Base-by-base conservation (phyloP, 2,888 invertebrate species). In the Lordiphosa fenestrarum region DNA sequence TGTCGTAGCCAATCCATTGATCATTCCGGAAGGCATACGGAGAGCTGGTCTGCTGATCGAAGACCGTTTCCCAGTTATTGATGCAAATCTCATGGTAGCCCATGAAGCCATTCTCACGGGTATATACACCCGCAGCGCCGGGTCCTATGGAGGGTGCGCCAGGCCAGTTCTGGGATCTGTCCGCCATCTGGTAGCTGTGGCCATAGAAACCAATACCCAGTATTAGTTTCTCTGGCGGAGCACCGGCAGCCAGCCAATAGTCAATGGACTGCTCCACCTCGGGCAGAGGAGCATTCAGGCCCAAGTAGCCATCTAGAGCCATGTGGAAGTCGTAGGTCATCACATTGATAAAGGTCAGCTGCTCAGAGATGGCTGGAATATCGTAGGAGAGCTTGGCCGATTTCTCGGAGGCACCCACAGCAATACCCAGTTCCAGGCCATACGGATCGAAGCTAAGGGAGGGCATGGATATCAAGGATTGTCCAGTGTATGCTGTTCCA, bases 1-100 rank as follows among this genome's bases (percentile, higher is more conserved):
- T 96, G 84, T 97, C 97, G 83, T 95, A 97, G 0, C 96, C 95
- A 5, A 97, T 95, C 96, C 97, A 97, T 88, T 97, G 96, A 89
- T 96, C 94, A 3, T 92, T 95, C 70, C 92, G 93, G 89, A 91
- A 95, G 0, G 96, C 96, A 75, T 96, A 96, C 0, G 98, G 97
- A 1, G 64, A 52, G 2, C 66, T 42, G 13, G 21, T 51, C 13
- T 54, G 15, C 2, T 38, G 33, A 41, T 85, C 78, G 25, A 78
- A 85, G 0, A 71, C 63, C 0, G 66, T 66, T 3, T 60, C 25
- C 83, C 81, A 91, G 30, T 70, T 66, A 39, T 73, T 80, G 4
- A 41, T n/a, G 46, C 81, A 82, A 33, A 82, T 84, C 46, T 82
- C 81, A 30, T 78, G 52, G 21, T 82, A 82, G 23, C 84, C 84